Evolutionary conservation across 2,888 invertebrate genomes (phyloP), one percentile per base, ranked within the genome.

Genomic region (Apamea sordens): DNA sequence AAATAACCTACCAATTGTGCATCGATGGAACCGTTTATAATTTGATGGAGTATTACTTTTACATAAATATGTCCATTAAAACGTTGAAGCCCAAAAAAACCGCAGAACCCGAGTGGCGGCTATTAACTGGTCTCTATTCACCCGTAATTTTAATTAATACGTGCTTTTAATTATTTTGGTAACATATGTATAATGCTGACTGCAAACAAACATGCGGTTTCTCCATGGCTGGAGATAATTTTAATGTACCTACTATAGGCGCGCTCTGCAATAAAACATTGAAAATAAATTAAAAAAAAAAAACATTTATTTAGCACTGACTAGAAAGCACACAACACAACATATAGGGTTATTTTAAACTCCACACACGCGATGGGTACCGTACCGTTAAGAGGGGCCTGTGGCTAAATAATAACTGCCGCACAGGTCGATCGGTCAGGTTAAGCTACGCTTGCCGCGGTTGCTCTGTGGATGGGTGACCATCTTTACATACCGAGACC

Each of bases 71-170:
- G 36, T 36, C 5, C 36, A 36, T 77, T 44, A 7, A 70, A 36
- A 44, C n/a, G 18, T 41, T 65, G n/a, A 65, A 73, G 8, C 15
- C 44, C 13, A n/a, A n/a, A 63, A 63, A 65, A 73, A 83, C 83
- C 83, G 21, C 73, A 65, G n/a, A 41, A 24, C 6, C 47, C 15
- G 56, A 53, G 59, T 44, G 28, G 47, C 47, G 61, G 50, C 21
- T 73, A 78, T 73, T 78, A 36, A 68, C 24, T 70, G 59, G 36
- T 24, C 28, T 50, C 6, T 50, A 32, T 47, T 63, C 44, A 53
- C 32, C 24, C 5, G 59, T 61, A 32, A 59, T 72, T 69, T 24
- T n/a, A 8, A 73, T 68, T 15, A 24, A 69, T 44, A 28, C 8
- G 65, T 56, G 44, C 18, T 59, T 72, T 64, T 44, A 64, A 32